Evolutionary conservation across 2,113 vertebrate genomes (phyloP).

Genomic region (Ptilonorhynchus violaceus): DNA sequence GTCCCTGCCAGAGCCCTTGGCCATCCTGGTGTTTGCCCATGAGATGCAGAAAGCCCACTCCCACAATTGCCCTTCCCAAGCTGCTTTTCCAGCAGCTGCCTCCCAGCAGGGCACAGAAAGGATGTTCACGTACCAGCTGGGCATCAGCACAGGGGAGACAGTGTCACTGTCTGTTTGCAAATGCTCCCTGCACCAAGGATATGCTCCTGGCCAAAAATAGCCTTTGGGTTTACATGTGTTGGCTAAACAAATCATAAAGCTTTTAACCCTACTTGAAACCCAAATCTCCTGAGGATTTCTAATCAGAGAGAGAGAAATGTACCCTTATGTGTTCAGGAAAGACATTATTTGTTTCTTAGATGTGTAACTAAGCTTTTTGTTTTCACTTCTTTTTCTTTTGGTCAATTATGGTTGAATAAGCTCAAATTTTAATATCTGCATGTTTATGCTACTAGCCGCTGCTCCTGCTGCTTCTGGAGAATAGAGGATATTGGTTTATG

Average conservation of each 20-base stretch:
- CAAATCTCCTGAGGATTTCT: neutral
- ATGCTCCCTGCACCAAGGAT: neutral
- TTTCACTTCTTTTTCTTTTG: conserved; percentile 34
- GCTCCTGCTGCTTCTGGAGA: conserved; percentile 32
- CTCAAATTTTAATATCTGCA: conserved; percentile 27
- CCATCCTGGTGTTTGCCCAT: neutral
- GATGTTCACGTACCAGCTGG: neutral
- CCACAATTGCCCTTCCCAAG: neutral
- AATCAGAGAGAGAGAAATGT: neutral
- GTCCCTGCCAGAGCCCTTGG: neutral
- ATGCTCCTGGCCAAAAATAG: neutral
- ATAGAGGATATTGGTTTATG: neutral
- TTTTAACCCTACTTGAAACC: conserved; percentile 43
- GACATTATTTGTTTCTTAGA: neutral
- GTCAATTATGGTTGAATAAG: conserved; percentile 3
- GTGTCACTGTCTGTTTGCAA: neutral
- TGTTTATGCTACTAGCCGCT: neutral
- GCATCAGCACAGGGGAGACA: neutral
- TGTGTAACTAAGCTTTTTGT: neutral
- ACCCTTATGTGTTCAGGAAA: neutral
- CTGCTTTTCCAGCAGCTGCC: neutral
- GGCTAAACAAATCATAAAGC: conserved; percentile 39
- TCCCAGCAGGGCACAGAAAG: neutral
- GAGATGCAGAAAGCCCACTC: neutral
- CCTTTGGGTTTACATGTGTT: neutral